These are phyloP conservation scores for Helobdella robusta DNA, from an alignment of 2,888 invertebrate species.

Conservation along the genomic window DNA sequence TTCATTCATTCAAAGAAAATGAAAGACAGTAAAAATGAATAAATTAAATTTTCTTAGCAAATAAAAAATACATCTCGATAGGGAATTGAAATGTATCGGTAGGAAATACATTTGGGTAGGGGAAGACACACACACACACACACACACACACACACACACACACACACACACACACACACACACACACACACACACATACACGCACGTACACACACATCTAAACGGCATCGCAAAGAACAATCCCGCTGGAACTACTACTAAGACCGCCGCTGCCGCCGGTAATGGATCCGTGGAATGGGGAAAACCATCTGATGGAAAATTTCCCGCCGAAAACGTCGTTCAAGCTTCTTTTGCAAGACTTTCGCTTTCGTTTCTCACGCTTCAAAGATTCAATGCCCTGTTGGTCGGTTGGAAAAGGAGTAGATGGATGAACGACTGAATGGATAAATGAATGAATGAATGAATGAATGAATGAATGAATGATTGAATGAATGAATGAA, in stretches of 20 bases:
- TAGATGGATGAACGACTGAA: background rate
- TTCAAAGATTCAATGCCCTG: constrained; percentile 30
- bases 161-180: background rate
- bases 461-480: background rate
- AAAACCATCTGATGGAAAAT: constrained; percentile 29
- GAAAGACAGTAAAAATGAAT: too few relatives aligned
- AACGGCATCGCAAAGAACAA: background rate
- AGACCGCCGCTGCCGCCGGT: too few relatives aligned
- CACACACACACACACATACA: background rate
- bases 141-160: background rate
- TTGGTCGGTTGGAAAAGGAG: background rate
- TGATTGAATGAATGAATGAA: too few relatives aligned
- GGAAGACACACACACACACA: background rate
- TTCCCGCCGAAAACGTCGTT: constrained; percentile 26
- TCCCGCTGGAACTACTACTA: too few relatives aligned
- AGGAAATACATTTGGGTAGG: too few relatives aligned
- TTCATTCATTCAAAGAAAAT: too few relatives aligned
- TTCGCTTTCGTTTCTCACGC: constrained; percentile 13
- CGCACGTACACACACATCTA: background rate
- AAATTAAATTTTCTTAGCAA: too few relatives aligned
- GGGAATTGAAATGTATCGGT: too few relatives aligned
- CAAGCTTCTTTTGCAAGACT: constrained; percentile 23
- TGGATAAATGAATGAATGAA: background rate
- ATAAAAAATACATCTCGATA: too few relatives aligned
- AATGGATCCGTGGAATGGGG: constrained; percentile 26